phyloP scores from a whole-genome alignment of 2,113 vertebrate species.

The Forbesichthys agassizii region DNA sequence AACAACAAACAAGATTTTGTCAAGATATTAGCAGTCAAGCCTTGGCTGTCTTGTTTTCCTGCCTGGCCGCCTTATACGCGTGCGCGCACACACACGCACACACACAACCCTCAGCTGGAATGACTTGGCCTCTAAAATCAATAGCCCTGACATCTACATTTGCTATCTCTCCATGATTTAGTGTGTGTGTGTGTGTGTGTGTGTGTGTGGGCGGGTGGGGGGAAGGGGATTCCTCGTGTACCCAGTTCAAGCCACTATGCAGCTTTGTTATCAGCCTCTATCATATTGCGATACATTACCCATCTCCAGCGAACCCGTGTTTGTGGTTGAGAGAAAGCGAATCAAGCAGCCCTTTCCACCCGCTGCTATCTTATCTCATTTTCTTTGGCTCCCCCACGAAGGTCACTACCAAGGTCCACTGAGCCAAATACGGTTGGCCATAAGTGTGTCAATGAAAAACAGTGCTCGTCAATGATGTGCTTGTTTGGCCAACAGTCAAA shows the following conservation, averaged over 20 bases:
- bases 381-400: constrained; percentile 28
- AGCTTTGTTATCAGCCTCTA: constrained; percentile 2
- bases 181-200: constrained; percentile 14
- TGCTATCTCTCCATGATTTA: constrained; percentile 33
- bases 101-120: constrained; percentile 56
- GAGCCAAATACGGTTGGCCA: constrained; percentile 42
- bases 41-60: background rate
- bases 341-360: constrained; percentile 21
- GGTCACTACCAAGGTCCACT: constrained; percentile 52
- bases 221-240: background rate
- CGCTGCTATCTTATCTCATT: constrained; percentile 2
- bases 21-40: background rate
- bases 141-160: constrained; percentile 38
- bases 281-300: constrained; percentile 22
- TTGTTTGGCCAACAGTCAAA: constrained; percentile 64
- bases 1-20: constrained; percentile 26
- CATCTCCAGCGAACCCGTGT: constrained; percentile 6
- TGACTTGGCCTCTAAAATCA: constrained; percentile 52
- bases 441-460: constrained; percentile 65
- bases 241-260: constrained; percentile 39
- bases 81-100: constrained; percentile 11
- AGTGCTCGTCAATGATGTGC: constrained; percentile 20
- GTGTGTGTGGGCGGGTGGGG: background rate
- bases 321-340: constrained; percentile 50
- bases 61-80: constrained; percentile 5